These are phyloP conservation scores for Oscheius onirici DNA, from an alignment of 2,888 invertebrate species.

Conservation along the genomic window DNA sequence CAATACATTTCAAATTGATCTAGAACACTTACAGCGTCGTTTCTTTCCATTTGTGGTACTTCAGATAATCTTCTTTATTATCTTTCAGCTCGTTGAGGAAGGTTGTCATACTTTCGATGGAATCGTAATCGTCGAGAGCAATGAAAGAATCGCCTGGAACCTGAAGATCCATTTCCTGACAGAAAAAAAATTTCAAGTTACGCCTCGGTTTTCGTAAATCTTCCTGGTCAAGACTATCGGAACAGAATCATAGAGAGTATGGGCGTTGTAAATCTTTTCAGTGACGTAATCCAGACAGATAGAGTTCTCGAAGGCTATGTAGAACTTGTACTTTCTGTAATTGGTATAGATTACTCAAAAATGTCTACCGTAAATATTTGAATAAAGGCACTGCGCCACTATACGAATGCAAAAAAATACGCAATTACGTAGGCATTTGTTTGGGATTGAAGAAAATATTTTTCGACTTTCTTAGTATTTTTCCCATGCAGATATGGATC, in stretches of 20 bases:
- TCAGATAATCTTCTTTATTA: slow-evolving; percentile 42
- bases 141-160: slow-evolving; percentile 47
- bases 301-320: slow-evolving; percentile 18
- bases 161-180: slow-evolving; percentile 28
- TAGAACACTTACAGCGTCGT: slow-evolving; percentile 30
- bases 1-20: not conserved
- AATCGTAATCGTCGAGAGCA: slow-evolving; percentile 44
- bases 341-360: too few species aligned
- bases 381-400: too few species aligned
- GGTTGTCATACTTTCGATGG: slow-evolving; percentile 34
- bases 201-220: slow-evolving; percentile 44
- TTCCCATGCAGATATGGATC: too few species aligned
- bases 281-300: slow-evolving; percentile 19
- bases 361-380: too few species aligned
- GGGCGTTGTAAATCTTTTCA: slow-evolving; percentile 35
- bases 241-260: slow-evolving; percentile 37
- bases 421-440: too few species aligned
- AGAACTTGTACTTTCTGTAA: slow-evolving; percentile 24
- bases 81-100: slow-evolving; percentile 38
- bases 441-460: too few species aligned
- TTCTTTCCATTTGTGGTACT: slow-evolving; percentile 50
- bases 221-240: slow-evolving; percentile 48
- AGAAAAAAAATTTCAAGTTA: not conserved
- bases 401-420: too few species aligned
- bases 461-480: too few species aligned